Base-by-base conservation (phyloP, 2,113 vertebrate genomes). In the Oryzias woworae region DNA sequence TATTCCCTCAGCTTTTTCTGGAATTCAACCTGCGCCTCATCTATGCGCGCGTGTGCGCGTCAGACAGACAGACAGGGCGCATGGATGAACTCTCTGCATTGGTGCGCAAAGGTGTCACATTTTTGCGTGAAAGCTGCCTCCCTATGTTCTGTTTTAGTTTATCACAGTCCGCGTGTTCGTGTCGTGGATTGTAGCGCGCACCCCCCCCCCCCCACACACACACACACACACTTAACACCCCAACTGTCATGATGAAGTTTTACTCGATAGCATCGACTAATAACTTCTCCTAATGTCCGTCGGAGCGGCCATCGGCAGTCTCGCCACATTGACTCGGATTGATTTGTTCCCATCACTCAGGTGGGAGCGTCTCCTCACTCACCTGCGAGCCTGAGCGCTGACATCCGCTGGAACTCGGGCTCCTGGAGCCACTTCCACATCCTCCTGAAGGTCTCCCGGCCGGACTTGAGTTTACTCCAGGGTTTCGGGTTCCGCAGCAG, bases 361-460 rank as follows among this genome's bases (percentile, higher is more conserved):
- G 66, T 72, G 65, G 66, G 83, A 76, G 83, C 85, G 74, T 86
- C 73, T 78, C 80, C 66, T 77, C 66, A 90, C 95, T 90, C 94
- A 98, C 97, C 96, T 94, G 97, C 97, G 65, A 98, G 94, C 82
- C 96, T 92, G 66, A 98, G 95, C 53, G 96, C 96, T 41, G 97
- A 98, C 96, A 98, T 98, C 84, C 97, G 92, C 91, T 98, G 97
- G 86, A 98, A 98, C 88, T 98, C 97, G 0, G 97, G 97, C 85
- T 98, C 97, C 84, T 98, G 97, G 53, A 98, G 92, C 97, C 97
- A 98, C 91, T 97, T 98, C 97, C 97, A 98, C 97, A 98, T 98
- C 91, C 96, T 94, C 69, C 96, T 92, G 92, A 99, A 99, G 69
- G 97, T 99, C 92, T 99, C 97, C 16, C 96, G 94, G 66, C 97